Evolutionary conservation across 92 coral and sea anemone species (phyloP).

Genomic region (Montipora capitata): DNA sequence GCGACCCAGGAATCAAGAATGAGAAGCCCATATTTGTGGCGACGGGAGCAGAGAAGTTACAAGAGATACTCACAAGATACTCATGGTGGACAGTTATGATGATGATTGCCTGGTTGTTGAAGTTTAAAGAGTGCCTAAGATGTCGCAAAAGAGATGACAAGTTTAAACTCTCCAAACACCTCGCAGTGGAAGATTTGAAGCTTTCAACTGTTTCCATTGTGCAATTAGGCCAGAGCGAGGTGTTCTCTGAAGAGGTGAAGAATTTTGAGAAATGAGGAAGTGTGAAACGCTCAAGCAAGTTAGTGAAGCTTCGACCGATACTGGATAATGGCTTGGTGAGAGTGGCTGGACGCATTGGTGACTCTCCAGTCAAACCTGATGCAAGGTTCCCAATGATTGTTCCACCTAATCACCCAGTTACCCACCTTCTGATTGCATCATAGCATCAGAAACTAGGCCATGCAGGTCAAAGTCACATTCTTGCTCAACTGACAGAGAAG

Average conservation of each 20-base stretch:
- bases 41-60: too few species aligned
- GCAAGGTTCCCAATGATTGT: constrained; percentile 3
- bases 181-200: constrained; percentile 5
- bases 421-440: constrained; percentile 49
- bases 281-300: constrained; percentile 37
- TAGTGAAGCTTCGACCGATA: constrained; percentile 58
- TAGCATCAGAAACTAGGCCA: constrained; percentile 67
- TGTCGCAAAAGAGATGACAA: too few species aligned
- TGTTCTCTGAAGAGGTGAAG: constrained; percentile 36
- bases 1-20: too few species aligned
- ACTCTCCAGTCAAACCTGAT: constrained; percentile 26
- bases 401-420: constrained; percentile 60
- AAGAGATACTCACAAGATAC: too few species aligned
- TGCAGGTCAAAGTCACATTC: constrained; percentile 67
- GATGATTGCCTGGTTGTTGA: too few species aligned
- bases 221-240: constrained; percentile 39
- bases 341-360: constrained; percentile 55
- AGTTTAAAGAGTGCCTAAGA: too few species aligned
- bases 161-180: too few species aligned
- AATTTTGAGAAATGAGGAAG: constrained; percentile 24
- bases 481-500: constrained; percentile 46
- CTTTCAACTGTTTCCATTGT: constrained; percentile 34
- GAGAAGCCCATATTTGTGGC: too few species aligned
- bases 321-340: constrained; percentile 35
- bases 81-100: too few species aligned